These are phyloP conservation scores for Poeciliopsis presidionis DNA, from an alignment of 2,797 vertebrate species.

Conservation along the genomic window DNA sequence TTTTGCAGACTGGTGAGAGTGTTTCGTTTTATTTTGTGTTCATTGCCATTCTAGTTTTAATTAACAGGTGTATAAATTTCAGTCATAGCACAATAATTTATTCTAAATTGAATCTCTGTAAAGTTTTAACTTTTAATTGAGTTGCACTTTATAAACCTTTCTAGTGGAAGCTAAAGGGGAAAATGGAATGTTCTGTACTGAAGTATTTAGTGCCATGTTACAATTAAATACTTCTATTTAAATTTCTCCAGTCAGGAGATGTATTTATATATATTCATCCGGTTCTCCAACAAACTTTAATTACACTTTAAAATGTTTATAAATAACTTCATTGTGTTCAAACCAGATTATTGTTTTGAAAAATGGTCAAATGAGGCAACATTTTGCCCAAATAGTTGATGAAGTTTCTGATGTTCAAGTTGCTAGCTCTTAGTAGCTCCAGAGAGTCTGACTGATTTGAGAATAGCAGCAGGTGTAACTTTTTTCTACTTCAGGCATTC, in stretches of 20 bases:
- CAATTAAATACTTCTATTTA: background rate
- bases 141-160: background rate
- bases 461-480: constrained; percentile 64
- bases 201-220: background rate
- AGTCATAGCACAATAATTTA: background rate
- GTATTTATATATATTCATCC: too few relatives aligned
- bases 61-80: background rate
- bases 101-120: background rate
- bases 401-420: constrained; percentile 50
- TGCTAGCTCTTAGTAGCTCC: constrained; percentile 53
- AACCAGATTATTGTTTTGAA: constrained; percentile 12
- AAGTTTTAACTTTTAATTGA: background rate
- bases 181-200: background rate
- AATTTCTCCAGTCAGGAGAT: background rate
- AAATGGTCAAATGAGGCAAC: constrained; percentile 24
- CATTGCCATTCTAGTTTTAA: background rate
- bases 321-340: background rate
- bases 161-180: background rate
- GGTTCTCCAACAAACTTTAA: background rate
- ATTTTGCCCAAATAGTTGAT: constrained; percentile 47
- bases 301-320: background rate
- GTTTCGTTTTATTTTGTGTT: background rate
- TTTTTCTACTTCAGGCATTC: constrained; percentile 39
- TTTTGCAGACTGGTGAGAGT: background rate
- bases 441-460: constrained; percentile 56